Base-by-base conservation (phyloP, 1,140 invertebrate genomes). In the Procambarus virginalis region DNA sequence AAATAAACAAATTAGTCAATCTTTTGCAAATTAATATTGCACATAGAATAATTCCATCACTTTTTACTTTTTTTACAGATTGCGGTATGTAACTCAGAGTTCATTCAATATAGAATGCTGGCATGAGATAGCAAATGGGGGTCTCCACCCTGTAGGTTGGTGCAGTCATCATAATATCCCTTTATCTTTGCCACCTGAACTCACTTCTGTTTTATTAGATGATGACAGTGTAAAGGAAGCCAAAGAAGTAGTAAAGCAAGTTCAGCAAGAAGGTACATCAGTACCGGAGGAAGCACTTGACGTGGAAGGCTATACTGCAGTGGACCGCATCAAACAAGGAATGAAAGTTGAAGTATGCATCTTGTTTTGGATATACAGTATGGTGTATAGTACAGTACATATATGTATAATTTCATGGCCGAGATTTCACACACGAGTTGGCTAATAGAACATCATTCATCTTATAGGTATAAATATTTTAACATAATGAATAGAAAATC, bases 331-430 rank as follows among this genome's bases (percentile, higher is more conserved):
- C 75, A 89, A 89, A 48, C 82, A 84, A 20, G 87, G 87, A 22
- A 89, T 89, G 87, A 89, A 89, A 48, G 80, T 89, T 4, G 87
- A 89, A 81, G 87, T 89, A 55, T 45, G 87, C 51, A 55, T 68
- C 34, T n/a, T 2, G 22, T 45, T 51, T 51, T 51, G 17, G 34
- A 9, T 14, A 46, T 77, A 34, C 34, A 34, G 34, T 34, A 34
- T 34, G 34, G 34, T 34, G 34, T 34, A 34, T 34, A 34, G 34
- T 34, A 34, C 34, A 34, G 34, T 34, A 34, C 34, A 34, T 34
- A 34, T 34, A 34, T 34, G 34, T 34, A 34, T 34, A 34, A 34
- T 34, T 34, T 34, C 34, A 34, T 34, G 34, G 34, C 34, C 34
- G 34, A 34, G 34, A 34, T 34, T 34, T 34, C 34, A 34, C 34